Base-by-base conservation (phyloP, 2,113 vertebrate species). In the Centrocercus urophasianus region DNA sequence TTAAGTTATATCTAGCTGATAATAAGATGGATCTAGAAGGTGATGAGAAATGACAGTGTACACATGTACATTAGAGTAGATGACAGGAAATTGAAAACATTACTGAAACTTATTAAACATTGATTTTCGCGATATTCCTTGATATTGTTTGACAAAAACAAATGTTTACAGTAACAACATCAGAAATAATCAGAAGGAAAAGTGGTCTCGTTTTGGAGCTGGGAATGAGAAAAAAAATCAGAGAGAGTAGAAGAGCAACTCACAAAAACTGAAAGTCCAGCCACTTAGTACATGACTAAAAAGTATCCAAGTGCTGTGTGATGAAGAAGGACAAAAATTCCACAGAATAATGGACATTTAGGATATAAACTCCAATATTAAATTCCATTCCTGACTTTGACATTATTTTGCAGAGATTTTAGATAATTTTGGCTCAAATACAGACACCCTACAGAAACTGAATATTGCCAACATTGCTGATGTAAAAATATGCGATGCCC, bases 71-170 rank as follows among this genome's bases (percentile, higher is more conserved):
- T 97, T 95, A 95, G 96, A 95, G 81, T 20, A 94, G 93, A 96
- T 93, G 88, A 96, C 70, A 96, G 95, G 76, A 97, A 97, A 97
- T 96, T 97, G 95, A 97, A 97, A 96, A 95, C 88, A 97, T 97
- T 96, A 93, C 91, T 86, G 57, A 91, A 95, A 95, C 89, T 97
- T 97, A 96, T 96, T 97, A 97, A 95, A 78, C 96, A 96, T 95
- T 97, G 94, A 97, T 97, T 97, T 97, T 95, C 86, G 32, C 94
- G 83, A 93, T 82, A 94, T 96, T 96, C 80, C 72, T 95, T 97
- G 80, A 97, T 95, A 95, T 89, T 81, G 21, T 89, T 96, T 94
- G 88, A 96, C 21, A 4, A 91, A 96, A 97, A 97, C 70, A 97
- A 97, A 96, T 95, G 89, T 86, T 92, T 96, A 83, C 84, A 77